Conservation (phyloP, 2,113 vertebrate species). For the Trachemys scripta region DNA sequence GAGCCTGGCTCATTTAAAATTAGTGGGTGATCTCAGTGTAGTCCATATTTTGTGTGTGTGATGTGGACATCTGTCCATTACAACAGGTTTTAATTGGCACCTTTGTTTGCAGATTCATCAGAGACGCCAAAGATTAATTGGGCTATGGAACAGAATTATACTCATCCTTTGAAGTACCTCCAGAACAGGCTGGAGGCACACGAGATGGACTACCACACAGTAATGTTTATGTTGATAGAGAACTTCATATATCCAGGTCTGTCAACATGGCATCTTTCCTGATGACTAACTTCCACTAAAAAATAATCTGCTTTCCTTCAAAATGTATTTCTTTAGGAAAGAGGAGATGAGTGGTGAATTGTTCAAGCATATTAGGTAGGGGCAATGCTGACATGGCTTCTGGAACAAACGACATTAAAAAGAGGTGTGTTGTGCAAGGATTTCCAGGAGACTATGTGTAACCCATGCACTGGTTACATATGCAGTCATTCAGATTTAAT, state of each 20-base stretch:
- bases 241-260: not conserved
- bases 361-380: accelerated
- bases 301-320: not conserved
- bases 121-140: not conserved
- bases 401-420: no score
- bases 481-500: not conserved
- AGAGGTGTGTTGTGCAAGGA: not conserved
- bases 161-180: not conserved
- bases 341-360: not conserved
- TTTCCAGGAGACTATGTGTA: not conserved
- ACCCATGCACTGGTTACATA: accelerated
- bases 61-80: not conserved
- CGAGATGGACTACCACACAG: not conserved
- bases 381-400: accelerated
- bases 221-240: not conserved
- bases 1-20: not conserved
- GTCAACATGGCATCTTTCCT: not conserved
- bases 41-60: not conserved
- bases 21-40: not conserved
- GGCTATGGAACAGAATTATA: not conserved
- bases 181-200: not conserved
- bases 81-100: not conserved
- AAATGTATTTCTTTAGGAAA: not conserved
- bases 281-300: not conserved
- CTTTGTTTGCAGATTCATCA: not conserved